phyloP scores from a whole-genome alignment of 2,888 invertebrate genomes.

The Noctua comes region DNA sequence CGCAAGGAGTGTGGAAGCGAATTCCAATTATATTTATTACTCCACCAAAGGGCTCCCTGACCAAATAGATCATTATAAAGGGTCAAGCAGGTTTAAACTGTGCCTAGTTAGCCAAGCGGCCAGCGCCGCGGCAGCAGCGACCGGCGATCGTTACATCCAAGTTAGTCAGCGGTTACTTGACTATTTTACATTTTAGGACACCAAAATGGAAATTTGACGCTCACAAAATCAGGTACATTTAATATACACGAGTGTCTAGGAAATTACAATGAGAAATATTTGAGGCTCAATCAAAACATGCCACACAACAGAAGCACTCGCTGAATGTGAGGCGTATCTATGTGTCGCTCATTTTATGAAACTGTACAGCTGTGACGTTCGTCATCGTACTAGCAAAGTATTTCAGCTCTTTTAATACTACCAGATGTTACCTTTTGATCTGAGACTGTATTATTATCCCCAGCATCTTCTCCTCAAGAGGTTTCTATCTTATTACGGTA shows the following conservation, averaged over 20 bases:
- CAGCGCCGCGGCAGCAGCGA: background rate
- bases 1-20: too few relatives aligned
- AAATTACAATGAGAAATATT: background rate
- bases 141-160: background rate
- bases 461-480: constrained; percentile 1
- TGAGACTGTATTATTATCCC: constrained; percentile 3
- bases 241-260: background rate
- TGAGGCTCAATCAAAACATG: background rate
- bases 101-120: background rate
- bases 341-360: background rate
- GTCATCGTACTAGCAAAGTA: background rate
- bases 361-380: background rate
- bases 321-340: background rate
- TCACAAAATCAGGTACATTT: background rate
- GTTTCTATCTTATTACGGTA: constrained; percentile 23
- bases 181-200: background rate
- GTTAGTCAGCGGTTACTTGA: background rate
- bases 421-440: constrained; percentile 24
- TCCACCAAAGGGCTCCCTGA: background rate
- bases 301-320: background rate
- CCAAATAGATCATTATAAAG: background rate
- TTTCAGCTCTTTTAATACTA: background rate
- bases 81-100: background rate
- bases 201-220: background rate
- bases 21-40: too few relatives aligned